Percentiles rank a stretch among this genome's conserved stretches.
Conservation (phyloP, 2,888 invertebrate species). For the Andricus quercusramuli region DNA sequence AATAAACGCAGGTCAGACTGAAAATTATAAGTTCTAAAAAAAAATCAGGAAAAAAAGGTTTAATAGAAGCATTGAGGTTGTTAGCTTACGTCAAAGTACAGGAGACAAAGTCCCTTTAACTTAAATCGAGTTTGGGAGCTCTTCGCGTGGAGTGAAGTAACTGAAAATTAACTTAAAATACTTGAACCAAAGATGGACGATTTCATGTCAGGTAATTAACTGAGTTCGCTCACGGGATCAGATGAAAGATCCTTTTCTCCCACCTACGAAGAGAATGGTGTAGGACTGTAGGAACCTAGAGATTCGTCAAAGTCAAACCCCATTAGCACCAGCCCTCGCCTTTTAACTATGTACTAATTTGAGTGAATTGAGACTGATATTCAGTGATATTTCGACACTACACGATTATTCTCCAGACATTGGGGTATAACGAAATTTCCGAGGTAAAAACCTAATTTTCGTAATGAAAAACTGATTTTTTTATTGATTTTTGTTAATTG, state of each 20-base stretch:
- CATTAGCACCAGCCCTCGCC: conserved; percentile 66
- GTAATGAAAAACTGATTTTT: neutral
- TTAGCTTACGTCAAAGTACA: neutral
- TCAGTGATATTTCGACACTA: conserved; percentile 51
- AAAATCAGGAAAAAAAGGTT: neutral
- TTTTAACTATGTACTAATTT: conserved; percentile 63
- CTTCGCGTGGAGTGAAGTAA: conserved; percentile 1
- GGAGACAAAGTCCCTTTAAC: conserved; percentile 1
- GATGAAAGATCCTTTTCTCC: conserved; percentile 28
- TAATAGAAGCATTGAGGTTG: neutral
- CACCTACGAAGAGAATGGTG: conserved; percentile 1
- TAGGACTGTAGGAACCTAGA: conserved; percentile 60
- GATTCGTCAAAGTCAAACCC: conserved; percentile 74
- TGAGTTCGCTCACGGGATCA: conserved; percentile 8
- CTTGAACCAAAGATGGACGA: conserved; percentile 27
- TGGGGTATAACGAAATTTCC: neutral
- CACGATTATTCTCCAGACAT: conserved; percentile 13
- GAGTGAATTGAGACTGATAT: conserved; percentile 57
- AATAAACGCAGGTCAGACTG: neutral
- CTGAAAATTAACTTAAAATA: conserved; percentile 26
- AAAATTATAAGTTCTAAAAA: conserved; percentile 2
- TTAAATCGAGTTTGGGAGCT: conserved; percentile 9
- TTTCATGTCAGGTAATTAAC: conserved; percentile 18
- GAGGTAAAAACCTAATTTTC: neutral
- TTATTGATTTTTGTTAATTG: neutral